Evolutionary conservation across 2,797 vertebrate genomes (phyloP).

Genomic region (Thaleichthys pacificus): DNA sequence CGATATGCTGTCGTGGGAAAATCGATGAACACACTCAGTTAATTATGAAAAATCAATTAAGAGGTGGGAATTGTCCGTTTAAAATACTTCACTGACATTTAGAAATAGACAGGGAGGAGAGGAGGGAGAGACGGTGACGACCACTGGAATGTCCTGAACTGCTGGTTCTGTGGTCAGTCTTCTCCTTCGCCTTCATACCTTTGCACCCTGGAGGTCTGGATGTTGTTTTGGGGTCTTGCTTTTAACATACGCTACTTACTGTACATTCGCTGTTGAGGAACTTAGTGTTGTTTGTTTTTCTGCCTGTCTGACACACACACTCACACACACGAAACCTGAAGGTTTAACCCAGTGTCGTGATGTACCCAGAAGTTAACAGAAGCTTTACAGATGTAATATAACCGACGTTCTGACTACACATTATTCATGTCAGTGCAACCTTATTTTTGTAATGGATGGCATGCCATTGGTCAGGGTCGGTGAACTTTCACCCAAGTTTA

Average conservation of each 20-base stretch:
- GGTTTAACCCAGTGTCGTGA: too few relatives aligned
- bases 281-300: background rate
- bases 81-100: conserved; percentile 34
- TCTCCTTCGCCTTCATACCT: background rate
- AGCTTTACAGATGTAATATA: background rate
- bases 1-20: conserved; percentile 50
- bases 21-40: conserved; percentile 78
- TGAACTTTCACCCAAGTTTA: conserved; percentile 12
- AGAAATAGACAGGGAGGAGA: conserved; percentile 26
- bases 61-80: conserved; percentile 44
- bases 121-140: conserved; percentile 4
- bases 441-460: conserved; percentile 44
- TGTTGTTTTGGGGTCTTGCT: background rate
- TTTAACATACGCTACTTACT: too few relatives aligned
- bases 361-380: background rate
- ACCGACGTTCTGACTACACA: background rate
- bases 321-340: background rate
- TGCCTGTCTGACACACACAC: background rate
- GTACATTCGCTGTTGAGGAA: too few relatives aligned
- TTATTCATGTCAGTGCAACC: background rate
- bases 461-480: conserved; percentile 31
- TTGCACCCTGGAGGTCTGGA: background rate
- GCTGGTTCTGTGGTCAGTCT: background rate
- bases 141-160: background rate
- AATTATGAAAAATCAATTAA: conserved; percentile 82